Evolutionary conservation across 2,888 invertebrate species (phyloP), one percentile per base, ranked within the genome.

Genomic region (Nasonovia ribisnigri): DNA sequence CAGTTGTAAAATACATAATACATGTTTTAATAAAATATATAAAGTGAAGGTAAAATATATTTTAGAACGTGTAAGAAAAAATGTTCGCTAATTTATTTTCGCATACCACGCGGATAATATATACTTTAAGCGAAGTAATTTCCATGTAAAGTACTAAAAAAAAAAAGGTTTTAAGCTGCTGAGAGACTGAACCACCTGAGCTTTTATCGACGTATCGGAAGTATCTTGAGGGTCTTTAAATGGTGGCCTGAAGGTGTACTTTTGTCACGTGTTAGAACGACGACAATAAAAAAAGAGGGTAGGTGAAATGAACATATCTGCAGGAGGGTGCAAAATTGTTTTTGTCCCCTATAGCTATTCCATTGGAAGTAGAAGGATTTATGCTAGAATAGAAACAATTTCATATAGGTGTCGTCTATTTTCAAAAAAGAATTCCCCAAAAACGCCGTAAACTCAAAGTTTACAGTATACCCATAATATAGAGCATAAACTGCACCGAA

Each of bases 251-350:
- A n/a, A 77, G 92, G 67, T 48, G 29, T 87, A 87, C 60, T 48
- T 87, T 87, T 87, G 48, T 20, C 16, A 10, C 24, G 51, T 42
- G 67, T 60, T 46, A 57, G 48, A 48, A 92, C 60, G 48, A 26
- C 51, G 48, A 88, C 67, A 87, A 54, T 42, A 92, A 43, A 77
- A 87, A 42, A 77, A 92, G n/a, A 92, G 77, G 92, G 92, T 77
- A 54, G 51, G 88, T 29, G 43, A 88, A 92, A 92, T 92, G 92
- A 92, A 92, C 87, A 88, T 54, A 43, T 77, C 92, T 42, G 57
- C 13, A 67, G 54, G 54, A 88, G 51, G 92, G 88, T 51, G 88
- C 77, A 54, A 92, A 92, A 92, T 92, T 92, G 88, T 92, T 92
- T 92, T 92, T 77, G 88, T 88, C 92, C 92, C 92, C 88, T 88